Evolutionary conservation across 2,888 invertebrate genomes (phyloP).

Genomic region (Cataglyphis cursor): DNA sequence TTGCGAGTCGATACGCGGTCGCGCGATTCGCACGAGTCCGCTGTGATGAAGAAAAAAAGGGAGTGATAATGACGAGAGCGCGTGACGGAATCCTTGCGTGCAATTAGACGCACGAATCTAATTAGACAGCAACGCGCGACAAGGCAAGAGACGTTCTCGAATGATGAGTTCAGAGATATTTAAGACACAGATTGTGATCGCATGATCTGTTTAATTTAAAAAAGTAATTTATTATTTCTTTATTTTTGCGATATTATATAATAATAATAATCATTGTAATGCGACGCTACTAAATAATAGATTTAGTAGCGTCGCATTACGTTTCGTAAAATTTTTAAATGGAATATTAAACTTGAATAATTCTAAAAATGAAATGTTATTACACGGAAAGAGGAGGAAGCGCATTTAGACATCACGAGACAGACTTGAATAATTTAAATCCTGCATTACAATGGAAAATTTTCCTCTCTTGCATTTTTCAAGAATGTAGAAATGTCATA

Average conservation of each 20-base stretch:
- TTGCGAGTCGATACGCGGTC: constrained; percentile 79
- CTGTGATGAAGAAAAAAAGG: constrained; percentile 21
- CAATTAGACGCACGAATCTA: constrained; percentile 17
- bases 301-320: background rate
- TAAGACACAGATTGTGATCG: background rate
- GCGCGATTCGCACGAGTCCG: constrained; percentile 53
- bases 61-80: constrained; percentile 21
- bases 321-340: background rate
- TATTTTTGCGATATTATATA: background rate
- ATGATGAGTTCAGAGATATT: background rate
- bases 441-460: constrained; percentile 5
- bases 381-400: background rate
- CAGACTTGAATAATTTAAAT: constrained; percentile 22
- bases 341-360: background rate
- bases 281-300: no score
- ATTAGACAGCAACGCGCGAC: background rate
- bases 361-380: background rate
- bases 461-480: constrained; percentile 23
- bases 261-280: background rate
- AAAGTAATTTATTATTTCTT: background rate
- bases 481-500: background rate
- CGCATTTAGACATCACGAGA: background rate
- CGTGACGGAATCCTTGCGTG: constrained; percentile 45
- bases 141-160: background rate
- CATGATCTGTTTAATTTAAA: background rate